A percentile compares a stretch with the other conserved stretches of the same genome.
phyloP scores from a whole-genome alignment of 2,888 invertebrate genomes.

The Dione juno region DNA sequence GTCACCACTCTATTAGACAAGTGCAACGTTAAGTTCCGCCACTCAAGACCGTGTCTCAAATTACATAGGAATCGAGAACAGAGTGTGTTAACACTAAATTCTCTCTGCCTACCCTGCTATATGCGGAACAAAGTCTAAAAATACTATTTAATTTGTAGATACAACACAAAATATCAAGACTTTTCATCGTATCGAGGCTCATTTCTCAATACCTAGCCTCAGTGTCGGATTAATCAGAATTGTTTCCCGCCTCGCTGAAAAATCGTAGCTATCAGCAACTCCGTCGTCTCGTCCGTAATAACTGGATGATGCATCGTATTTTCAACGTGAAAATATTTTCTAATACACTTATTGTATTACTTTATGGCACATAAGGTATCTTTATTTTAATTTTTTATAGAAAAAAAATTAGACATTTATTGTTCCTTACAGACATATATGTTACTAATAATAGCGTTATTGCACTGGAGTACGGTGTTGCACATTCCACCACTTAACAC shows the following conservation, averaged over 20 bases:
- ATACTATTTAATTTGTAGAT: background rate
- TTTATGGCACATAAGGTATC: too few relatives aligned
- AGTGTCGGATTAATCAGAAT: slow-evolving; percentile 78
- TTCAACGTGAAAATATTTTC: slow-evolving; percentile 25
- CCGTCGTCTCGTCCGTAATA: slow-evolving; percentile 61
- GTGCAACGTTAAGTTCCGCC: too few relatives aligned
- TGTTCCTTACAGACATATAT: too few relatives aligned
- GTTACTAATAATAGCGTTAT: too few relatives aligned
- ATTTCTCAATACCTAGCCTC: slow-evolving; percentile 73
- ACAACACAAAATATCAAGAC: slow-evolving; percentile 60
- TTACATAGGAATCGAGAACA: too few relatives aligned
- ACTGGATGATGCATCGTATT: slow-evolving; percentile 71
- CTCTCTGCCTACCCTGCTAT: background rate
- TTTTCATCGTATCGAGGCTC: slow-evolving; percentile 50
- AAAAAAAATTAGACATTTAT: too few relatives aligned
- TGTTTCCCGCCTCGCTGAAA: slow-evolving; percentile 76
- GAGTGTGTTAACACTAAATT: too few relatives aligned
- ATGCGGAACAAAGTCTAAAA: background rate
- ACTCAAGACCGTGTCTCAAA: too few relatives aligned
- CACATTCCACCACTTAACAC: too few relatives aligned
- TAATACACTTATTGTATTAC: slow-evolving; percentile 6
- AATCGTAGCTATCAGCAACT: slow-evolving; percentile 78
- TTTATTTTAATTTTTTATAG: too few relatives aligned
- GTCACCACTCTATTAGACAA: too few relatives aligned
- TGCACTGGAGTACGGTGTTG: too few relatives aligned